Evolutionary conservation across 37 sponge, comb jelly and placozoan genomes (phyloP).

Genomic region (Petrosia ficiformis): DNA sequence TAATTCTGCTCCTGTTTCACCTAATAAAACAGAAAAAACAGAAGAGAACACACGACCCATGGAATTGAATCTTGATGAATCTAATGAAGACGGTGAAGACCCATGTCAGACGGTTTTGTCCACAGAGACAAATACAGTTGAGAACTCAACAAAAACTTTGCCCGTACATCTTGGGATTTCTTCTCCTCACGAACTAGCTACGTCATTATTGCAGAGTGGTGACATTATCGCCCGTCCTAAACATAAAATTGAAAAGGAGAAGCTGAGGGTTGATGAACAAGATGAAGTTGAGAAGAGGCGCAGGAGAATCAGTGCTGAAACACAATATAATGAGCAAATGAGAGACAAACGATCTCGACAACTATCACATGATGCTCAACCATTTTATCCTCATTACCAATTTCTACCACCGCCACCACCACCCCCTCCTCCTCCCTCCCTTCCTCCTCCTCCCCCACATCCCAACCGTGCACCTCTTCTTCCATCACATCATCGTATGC

Average conservation of each 20-base stretch:
- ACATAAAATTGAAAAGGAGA: background rate
- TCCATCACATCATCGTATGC: background rate
- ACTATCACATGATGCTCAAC: slow-evolving; percentile 51
- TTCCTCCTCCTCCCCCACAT: background rate
- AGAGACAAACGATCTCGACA: slow-evolving; percentile 1
- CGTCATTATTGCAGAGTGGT: slow-evolving; percentile 50
- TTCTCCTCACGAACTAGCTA: slow-evolving; percentile 68
- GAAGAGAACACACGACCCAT: too few relatives aligned
- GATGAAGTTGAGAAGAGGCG: background rate
- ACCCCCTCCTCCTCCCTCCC: background rate
- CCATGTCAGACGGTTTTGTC: too few relatives aligned
- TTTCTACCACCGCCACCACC: slow-evolving; percentile 8
- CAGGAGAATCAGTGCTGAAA: background rate
- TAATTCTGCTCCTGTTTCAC: too few relatives aligned
- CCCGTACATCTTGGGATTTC: too few relatives aligned
- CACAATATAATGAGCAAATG: background rate
- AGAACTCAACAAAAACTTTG: too few relatives aligned
- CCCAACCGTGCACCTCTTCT: background rate
- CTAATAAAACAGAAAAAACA: too few relatives aligned
- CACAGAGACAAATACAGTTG: too few relatives aligned
- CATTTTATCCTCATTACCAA: slow-evolving; percentile 30
- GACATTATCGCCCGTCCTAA: too few relatives aligned
- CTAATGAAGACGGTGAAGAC: too few relatives aligned
- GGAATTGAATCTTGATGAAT: too few relatives aligned
- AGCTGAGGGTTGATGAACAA: background rate